Conservation (phyloP, 2,888 invertebrate species). For the Aleiodes testaceus region DNA sequence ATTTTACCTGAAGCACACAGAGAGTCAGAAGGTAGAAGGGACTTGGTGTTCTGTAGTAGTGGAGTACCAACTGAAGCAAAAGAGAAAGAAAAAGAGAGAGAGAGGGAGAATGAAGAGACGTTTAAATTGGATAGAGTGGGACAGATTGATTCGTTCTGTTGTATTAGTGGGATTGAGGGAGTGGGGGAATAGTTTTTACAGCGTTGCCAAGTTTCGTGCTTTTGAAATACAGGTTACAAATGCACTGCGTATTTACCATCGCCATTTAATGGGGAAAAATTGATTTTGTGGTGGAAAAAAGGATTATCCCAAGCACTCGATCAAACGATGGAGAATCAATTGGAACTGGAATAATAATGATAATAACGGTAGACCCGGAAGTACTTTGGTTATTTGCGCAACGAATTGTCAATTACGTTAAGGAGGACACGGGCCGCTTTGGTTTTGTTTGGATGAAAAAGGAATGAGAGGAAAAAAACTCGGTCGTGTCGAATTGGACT, state of each 20-base stretch:
- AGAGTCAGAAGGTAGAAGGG: conserved; percentile 45
- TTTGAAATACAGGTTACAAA: conserved; percentile 47
- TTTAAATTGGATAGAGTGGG: conserved; percentile 38
- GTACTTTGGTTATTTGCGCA: conserved; percentile 10
- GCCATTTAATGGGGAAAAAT: conserved; percentile 4
- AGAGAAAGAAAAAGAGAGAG: conserved; percentile 26
- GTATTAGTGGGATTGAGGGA: conserved; percentile 45
- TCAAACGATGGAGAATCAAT: too few species aligned
- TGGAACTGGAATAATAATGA: too few species aligned
- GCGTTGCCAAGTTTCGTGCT: conserved; percentile 63
- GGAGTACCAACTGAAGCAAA: conserved; percentile 7
- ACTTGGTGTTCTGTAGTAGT: conserved; percentile 21
- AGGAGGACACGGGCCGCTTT: conserved; percentile 12
- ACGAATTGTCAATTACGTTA: conserved; percentile 27
- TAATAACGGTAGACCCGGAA: conserved; percentile 7
- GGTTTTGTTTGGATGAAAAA: not conserved
- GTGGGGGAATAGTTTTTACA: conserved; percentile 53
- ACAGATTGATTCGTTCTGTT: conserved; percentile 48
- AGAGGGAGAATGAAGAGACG: conserved; percentile 15
- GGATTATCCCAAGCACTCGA: too few species aligned
- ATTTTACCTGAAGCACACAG: conserved; percentile 56
- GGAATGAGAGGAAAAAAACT: not conserved
- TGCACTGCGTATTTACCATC: conserved; percentile 5
- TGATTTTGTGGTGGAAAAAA: not conserved
- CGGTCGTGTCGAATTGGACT: conserved; percentile 30